Evolutionary conservation across 2,113 vertebrate species (phyloP).

Genomic region (Boleophthalmus pectinirostris): DNA sequence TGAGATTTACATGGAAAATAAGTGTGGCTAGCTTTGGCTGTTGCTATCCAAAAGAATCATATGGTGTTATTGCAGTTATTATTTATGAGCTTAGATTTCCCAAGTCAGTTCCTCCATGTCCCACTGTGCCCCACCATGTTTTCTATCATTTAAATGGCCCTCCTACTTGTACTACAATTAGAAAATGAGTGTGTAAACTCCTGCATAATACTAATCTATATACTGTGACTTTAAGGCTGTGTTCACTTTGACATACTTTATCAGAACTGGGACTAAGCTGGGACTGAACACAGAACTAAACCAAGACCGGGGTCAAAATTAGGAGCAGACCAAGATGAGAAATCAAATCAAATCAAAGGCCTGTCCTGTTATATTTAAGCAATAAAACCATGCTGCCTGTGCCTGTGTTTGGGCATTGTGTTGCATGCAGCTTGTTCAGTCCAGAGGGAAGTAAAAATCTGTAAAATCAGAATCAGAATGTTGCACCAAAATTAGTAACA

Average conservation of each 20-base stretch:
- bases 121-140: no score
- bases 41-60: no score
- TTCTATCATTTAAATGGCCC: no score
- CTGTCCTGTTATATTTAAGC: not conserved
- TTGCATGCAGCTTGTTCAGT: not conserved
- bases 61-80: no score
- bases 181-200: not conserved
- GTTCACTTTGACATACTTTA: not conserved
- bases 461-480: not conserved
- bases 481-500: not conserved
- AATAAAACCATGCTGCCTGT: slow-evolving; percentile 3
- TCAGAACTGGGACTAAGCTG: not conserved
- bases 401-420: not conserved
- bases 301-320: not conserved
- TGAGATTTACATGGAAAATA: no score
- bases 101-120: not conserved
- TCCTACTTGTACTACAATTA: no score
- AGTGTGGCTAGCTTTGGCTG: no score
- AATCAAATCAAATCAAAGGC: not conserved
- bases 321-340: not conserved
- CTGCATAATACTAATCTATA: not conserved
- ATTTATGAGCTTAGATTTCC: no score
- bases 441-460: not conserved
- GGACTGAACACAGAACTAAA: not conserved
- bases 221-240: not conserved